These are phyloP conservation scores for Troilus luridus DNA, from an alignment of 2,888 invertebrate species.

Conservation along the genomic window DNA sequence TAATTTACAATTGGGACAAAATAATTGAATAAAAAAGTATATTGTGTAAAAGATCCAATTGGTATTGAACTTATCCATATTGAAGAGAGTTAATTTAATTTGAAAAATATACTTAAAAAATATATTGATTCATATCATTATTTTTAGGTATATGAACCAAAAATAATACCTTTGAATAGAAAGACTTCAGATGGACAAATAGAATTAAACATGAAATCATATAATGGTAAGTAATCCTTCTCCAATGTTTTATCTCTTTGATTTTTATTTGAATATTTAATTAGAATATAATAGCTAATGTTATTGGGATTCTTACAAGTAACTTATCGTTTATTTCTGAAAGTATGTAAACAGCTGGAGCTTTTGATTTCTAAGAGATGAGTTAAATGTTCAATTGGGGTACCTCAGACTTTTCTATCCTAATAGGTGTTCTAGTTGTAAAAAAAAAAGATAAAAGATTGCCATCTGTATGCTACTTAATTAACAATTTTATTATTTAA, in stretches of 20 bases:
- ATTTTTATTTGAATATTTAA: not conserved
- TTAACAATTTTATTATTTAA: not conserved
- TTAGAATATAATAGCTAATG: not conserved
- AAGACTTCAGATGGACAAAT: not conserved
- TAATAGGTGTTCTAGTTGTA: not conserved
- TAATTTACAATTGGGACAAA: too few relatives aligned
- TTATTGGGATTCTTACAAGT: too few relatives aligned
- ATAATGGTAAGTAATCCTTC: not conserved
- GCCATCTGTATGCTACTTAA: not conserved
- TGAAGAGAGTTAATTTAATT: not conserved
- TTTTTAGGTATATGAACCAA: conserved; percentile 17
- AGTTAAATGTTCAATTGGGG: not conserved
- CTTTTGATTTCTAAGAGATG: not conserved
- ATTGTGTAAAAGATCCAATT: too few relatives aligned
- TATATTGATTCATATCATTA: not conserved
- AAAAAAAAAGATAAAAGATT: not conserved
- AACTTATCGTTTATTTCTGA: not conserved
- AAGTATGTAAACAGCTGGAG: too few relatives aligned
- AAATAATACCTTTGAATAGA: not conserved
- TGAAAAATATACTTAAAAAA: not conserved
- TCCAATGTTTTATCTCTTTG: not conserved
- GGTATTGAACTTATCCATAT: not conserved
- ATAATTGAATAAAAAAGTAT: too few relatives aligned
- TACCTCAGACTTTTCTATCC: not conserved
- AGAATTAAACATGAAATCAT: conserved; percentile 22